Evolutionary conservation across 2,888 invertebrate species (phyloP).

Genomic region (Troglohyphantes excavatus): DNA sequence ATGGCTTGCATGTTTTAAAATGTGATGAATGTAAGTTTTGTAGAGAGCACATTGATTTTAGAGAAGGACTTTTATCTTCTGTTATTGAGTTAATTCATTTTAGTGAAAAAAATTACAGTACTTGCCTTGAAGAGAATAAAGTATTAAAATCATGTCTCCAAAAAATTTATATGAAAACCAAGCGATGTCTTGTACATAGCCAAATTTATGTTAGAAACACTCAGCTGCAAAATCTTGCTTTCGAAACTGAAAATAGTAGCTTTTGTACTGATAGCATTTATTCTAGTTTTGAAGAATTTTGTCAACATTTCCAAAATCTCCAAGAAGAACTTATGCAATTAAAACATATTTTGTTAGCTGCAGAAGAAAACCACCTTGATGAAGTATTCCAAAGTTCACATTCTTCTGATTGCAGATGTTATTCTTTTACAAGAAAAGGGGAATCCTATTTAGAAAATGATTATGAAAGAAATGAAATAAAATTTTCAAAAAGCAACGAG

Average conservation of each 20-base stretch:
- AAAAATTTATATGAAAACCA: conserved; percentile 70
- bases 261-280: conserved; percentile 59
- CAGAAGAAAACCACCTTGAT: conserved; percentile 72
- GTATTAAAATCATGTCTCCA: conserved; percentile 62
- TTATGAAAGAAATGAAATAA: conserved; percentile 40
- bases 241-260: conserved; percentile 37
- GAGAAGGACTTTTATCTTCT: conserved; percentile 67
- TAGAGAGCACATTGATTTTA: conserved; percentile 66
- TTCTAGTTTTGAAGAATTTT: conserved; percentile 72
- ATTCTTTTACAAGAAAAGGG: conserved; percentile 10
- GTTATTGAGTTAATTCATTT: conserved; percentile 73
- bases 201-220: conserved; percentile 56
- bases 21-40: conserved; percentile 69
- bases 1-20: conserved; percentile 69
- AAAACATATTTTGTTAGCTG: conserved; percentile 68
- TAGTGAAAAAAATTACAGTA: conserved; percentile 66
- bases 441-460: conserved; percentile 28
- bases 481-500: conserved; percentile 40
- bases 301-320: conserved; percentile 69
- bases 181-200: conserved; percentile 66
- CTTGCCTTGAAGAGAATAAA: conserved; percentile 67
- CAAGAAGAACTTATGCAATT: conserved; percentile 71
- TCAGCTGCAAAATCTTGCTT: conserved; percentile 24
- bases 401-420: conserved; percentile 65
- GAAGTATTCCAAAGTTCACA: conserved; percentile 67